Conservation (phyloP, 2,797 vertebrate species). For the Otus scops region DNA sequence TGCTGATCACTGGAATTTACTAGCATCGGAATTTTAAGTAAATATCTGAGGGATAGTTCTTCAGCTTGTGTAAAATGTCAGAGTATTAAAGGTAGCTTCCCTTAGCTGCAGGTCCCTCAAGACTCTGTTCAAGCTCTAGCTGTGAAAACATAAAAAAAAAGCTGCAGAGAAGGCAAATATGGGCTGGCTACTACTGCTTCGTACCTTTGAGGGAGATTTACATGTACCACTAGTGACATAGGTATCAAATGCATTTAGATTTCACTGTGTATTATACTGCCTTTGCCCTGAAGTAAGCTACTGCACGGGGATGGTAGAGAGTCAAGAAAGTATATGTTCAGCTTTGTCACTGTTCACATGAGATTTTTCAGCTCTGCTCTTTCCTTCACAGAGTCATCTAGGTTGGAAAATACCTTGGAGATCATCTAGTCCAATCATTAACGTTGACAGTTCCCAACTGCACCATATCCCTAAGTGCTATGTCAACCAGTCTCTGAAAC, state of each 20-base stretch:
- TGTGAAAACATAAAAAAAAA: not conserved
- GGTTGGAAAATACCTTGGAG: too few relatives aligned
- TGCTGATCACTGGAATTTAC: not conserved
- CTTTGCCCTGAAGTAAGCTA: not conserved
- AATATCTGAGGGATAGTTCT: not conserved
- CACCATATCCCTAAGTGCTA: too few relatives aligned
- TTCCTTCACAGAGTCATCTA: not conserved
- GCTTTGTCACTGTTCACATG: not conserved
- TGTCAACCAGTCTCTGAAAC: too few relatives aligned
- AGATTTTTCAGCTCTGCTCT: not conserved
- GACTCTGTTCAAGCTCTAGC: not conserved
- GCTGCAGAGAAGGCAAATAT: not conserved
- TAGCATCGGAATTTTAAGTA: not conserved
- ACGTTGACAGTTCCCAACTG: too few relatives aligned
- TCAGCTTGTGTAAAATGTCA: not conserved
- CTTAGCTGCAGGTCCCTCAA: not conserved
- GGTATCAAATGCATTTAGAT: not conserved
- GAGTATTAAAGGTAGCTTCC: not conserved
- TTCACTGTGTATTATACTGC: fast-evolving
- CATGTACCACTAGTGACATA: not conserved
- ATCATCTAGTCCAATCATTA: too few relatives aligned
- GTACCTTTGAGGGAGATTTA: not conserved
- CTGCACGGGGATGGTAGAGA: too few relatives aligned
- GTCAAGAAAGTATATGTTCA: not conserved
- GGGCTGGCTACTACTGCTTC: not conserved